Conservation (phyloP, 2,888 invertebrate genomes). For the Neoascia interrupta region DNA sequence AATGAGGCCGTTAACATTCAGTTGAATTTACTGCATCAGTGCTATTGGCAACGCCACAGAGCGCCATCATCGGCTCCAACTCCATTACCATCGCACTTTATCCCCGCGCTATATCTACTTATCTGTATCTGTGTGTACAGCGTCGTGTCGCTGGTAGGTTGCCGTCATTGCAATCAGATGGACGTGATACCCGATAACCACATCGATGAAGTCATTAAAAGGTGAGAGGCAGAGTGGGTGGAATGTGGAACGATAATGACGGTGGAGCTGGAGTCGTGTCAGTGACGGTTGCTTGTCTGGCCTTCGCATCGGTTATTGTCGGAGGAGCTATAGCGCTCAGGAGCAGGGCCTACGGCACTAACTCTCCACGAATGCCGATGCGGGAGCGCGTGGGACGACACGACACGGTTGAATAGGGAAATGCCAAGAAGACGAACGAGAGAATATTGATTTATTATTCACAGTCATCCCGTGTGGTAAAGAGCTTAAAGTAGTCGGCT, state of each 20-base stretch:
- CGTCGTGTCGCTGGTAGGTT: not conserved
- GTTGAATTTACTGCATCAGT: conserved; percentile 66
- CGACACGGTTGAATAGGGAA: conserved; percentile 32
- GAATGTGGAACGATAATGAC: conserved; percentile 29
- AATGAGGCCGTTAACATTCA: conserved; percentile 58
- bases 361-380: conserved; percentile 20
- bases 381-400: conserved; percentile 42
- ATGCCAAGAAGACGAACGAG: conserved; percentile 39
- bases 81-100: conserved; percentile 55
- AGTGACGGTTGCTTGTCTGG: conserved; percentile 18
- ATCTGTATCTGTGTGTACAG: not conserved
- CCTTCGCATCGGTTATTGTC: conserved; percentile 17
- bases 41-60: conserved; percentile 63
- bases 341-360: conserved; percentile 56
- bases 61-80: conserved; percentile 31
- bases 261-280: not conserved
- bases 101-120: conserved; percentile 6
- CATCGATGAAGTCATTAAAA: conserved; percentile 70
- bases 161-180: conserved; percentile 65
- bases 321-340: conserved; percentile 10
- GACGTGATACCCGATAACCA: conserved; percentile 69
- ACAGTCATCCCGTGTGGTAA: conserved; percentile 22
- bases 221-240: conserved; percentile 49
- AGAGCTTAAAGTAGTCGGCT: conserved; percentile 44
- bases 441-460: conserved; percentile 65